Percentiles rank a stretch among this genome's conserved stretches.
These are phyloP conservation scores for Formica exsecta DNA, from an alignment of 1,140 invertebrate species.

Conservation along the genomic window DNA sequence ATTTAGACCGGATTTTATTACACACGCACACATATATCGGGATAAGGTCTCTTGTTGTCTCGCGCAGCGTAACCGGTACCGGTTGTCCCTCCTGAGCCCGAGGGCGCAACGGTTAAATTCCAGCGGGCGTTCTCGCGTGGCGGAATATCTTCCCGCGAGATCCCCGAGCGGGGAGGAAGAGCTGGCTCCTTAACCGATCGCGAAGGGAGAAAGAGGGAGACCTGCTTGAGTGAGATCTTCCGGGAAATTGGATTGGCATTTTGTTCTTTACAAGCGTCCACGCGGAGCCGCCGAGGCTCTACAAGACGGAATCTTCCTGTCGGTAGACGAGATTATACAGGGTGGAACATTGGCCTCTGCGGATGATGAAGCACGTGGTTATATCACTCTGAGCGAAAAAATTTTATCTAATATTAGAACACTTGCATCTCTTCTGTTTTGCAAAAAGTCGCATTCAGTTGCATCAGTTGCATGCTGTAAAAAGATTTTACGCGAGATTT, in stretches of 20 bases:
- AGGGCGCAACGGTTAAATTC: slow-evolving; percentile 63
- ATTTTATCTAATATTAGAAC: background rate
- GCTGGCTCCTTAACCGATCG: slow-evolving; percentile 43
- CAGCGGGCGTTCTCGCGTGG: slow-evolving; percentile 64
- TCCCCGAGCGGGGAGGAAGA: slow-evolving; percentile 48
- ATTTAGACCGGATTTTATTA: slow-evolving; percentile 61
- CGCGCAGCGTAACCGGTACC: slow-evolving; percentile 41
- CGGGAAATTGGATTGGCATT: slow-evolving; percentile 66
- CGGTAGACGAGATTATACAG: slow-evolving; percentile 51
- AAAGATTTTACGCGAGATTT: background rate
- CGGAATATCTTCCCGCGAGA: slow-evolving; percentile 63
- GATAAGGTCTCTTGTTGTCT: slow-evolving; percentile 49
- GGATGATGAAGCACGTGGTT: slow-evolving; percentile 19
- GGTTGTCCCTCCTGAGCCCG: slow-evolving; percentile 57
- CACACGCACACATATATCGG: background rate
- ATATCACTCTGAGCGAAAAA: background rate
- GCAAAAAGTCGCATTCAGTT: background rate
- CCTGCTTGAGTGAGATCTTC: slow-evolving; percentile 58
- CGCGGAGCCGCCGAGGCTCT: slow-evolving; percentile 33
- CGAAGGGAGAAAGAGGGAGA: background rate
- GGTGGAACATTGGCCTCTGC: slow-evolving; percentile 31
- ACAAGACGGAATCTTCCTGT: slow-evolving; percentile 54
- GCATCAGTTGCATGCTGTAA: background rate
- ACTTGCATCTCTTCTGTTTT: background rate
- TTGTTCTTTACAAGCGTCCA: slow-evolving; percentile 59